Evolutionary conservation across 2,113 vertebrate species (phyloP), one percentile per base, ranked within the genome.

Genomic region (Osmerus mordax): DNA sequence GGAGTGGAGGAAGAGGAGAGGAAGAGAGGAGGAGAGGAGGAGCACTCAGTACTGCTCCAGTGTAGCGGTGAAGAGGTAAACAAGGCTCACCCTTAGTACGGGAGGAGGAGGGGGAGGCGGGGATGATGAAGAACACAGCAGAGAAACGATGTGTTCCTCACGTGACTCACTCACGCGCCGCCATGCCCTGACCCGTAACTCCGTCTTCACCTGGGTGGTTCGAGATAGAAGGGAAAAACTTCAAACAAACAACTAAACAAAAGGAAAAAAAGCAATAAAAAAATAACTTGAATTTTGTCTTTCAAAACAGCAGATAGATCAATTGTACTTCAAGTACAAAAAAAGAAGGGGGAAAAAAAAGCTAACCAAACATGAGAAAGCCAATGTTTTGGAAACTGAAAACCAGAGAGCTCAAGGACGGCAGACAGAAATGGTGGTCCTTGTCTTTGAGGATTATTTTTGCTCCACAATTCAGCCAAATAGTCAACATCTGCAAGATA

Each of bases 171-270:
- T 72, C 54, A 56, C 6, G 28, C 62, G 41, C 41, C 41, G 41
- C 41, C 41, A 47, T 12, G 41, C 47, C 72, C 55, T 61, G 77
- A 28, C 54, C 47, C 47, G 56, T 41, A 55, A 41, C 54, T 58
- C 62, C 77, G 68, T 74, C 77, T 74, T 74, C 77, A 78, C 77
- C 77, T 78, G 77, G 77, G 77, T 70, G 69, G 67, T 71, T 78
- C 64, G 15, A 69, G 72, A 78, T 74, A 74, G 74, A 78, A 74
- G 74, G 77, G 77, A 78, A 64, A 78, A 74, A 78, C 72, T 78
- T 78, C 41, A 78, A 78, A 74, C 67, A 72, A 78, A 78, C 60
- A 68, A 59, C 64, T 59, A 67, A 66, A 67, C n/a, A 51, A 71
- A 51, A 60, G 65, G 64, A 63, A 19, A 58, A 60, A 54, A 58